Evolutionary conservation across 2,888 invertebrate species (phyloP), one percentile per base, ranked within the genome.

Genomic region (Venustoraphidia nigricollis): DNA sequence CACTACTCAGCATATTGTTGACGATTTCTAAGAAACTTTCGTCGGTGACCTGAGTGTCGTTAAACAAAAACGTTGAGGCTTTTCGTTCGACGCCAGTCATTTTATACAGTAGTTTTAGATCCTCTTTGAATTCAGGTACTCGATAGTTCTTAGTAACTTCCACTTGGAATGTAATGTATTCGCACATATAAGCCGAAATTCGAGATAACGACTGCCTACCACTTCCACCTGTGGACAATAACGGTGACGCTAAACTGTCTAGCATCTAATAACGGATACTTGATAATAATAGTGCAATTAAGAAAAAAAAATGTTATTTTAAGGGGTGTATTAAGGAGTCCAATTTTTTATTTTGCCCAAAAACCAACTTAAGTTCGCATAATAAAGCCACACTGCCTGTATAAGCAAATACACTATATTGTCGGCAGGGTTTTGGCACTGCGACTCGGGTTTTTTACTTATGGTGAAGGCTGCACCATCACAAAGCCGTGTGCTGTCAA

Each of bases 21-120:
- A 93, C 76, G 55, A 92, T 85, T 69, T 92, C 92, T 1, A 92
- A 73, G 65, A 92, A 92, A 9, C 78, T 73, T 58, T 89, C 88
- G 53, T 89, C 87, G 0, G 77, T 81, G 17, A 92, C 81, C 64
- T 89, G 91, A 2, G 84, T 87, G 63, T 91, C 91, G 60, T 80
- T 82, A 68, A 93, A 89, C 51, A 92, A 75, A 66, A 93, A 92
- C 9, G 83, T 77, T 0, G 83, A 83, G 35, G 77, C 68, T 62
- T 83, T 83, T 46, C 77, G 73, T 53, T 86, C 83, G 9, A 90
- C 80, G 1, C 91, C 91, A 8, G 83, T 76, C 36, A 70, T 61
- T 35, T 71, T 73, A 62, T 89, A 91, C 1, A 93, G 66, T 1
- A 63, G 59, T 71, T 89, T 91, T 47, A 93, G 62, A 60, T 92